Percentiles rank a stretch among this genome's conserved stretches.
Conservation (phyloP, 2,797 vertebrate species). For the Allobates femoralis region DNA sequence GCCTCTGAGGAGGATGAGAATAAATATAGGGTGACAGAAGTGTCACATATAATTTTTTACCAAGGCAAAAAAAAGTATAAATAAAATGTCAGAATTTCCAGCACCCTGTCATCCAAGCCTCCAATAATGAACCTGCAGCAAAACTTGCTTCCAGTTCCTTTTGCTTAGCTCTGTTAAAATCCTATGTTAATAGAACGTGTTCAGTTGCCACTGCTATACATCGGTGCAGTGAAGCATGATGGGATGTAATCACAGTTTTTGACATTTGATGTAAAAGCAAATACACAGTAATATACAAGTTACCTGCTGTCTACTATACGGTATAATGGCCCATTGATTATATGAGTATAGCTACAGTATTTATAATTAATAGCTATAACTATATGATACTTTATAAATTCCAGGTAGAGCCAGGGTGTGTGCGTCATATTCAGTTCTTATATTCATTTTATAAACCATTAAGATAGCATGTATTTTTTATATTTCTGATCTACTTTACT, state of each 20-base stretch:
- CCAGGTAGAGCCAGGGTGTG: not conserved
- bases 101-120: slow-evolving; percentile 43
- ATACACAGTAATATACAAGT: not conserved
- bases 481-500: not conserved
- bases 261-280: slow-evolving; percentile 19
- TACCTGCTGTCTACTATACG: not conserved
- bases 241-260: not conserved
- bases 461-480: not conserved
- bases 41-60: slow-evolving; percentile 56
- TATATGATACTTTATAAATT: not conserved
- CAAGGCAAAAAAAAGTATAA: slow-evolving; percentile 33
- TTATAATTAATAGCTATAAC: not conserved
- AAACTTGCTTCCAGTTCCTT: slow-evolving; percentile 32
- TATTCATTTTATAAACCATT: not conserved
- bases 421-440: not conserved
- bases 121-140: slow-evolving; percentile 48
- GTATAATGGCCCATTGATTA: not conserved
- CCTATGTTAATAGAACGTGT: slow-evolving; percentile 12
- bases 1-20: slow-evolving; percentile 39
- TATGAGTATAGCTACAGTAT: not conserved
- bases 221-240: slow-evolving; percentile 22
- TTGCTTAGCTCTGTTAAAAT: slow-evolving; percentile 19
- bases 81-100: slow-evolving; percentile 53
- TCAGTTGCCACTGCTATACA: slow-evolving; percentile 27
- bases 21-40: slow-evolving; percentile 56